These are phyloP conservation scores for Apis laboriosa DNA, from an alignment of 1,140 invertebrate species.

Conservation along the genomic window DNA sequence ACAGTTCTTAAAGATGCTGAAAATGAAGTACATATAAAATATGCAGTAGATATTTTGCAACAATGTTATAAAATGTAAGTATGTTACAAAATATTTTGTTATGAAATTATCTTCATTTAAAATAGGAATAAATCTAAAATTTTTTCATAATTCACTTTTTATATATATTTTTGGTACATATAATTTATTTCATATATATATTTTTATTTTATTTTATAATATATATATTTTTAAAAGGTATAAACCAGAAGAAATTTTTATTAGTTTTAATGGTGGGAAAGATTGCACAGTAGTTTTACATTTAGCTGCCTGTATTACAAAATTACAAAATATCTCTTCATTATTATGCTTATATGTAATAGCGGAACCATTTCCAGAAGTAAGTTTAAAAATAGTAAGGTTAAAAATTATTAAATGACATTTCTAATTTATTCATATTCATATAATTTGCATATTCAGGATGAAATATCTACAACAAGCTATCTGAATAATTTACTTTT, in stretches of 20 bases:
- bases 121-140: too few relatives aligned
- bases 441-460: too few relatives aligned
- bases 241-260: slow-evolving; percentile 87
- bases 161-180: too few relatives aligned
- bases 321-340: slow-evolving; percentile 76
- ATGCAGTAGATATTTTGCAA: slow-evolving; percentile 69
- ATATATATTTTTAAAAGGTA: slow-evolving; percentile 76
- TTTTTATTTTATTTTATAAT: background rate
- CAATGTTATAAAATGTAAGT: slow-evolving; percentile 74
- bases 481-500: too few relatives aligned
- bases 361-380: slow-evolving; percentile 90
- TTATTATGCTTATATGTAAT: slow-evolving; percentile 80
- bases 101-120: too few relatives aligned
- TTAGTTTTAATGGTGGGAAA: slow-evolving; percentile 98
- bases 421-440: background rate
- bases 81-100: background rate
- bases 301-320: slow-evolving; percentile 85
- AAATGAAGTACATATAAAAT: slow-evolving; percentile 63
- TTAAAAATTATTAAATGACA: background rate
- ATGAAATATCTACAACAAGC: too few relatives aligned
- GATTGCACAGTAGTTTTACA: slow-evolving; percentile 96
- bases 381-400: slow-evolving; percentile 34
- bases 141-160: too few relatives aligned
- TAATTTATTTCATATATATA: background rate
- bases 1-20: slow-evolving; percentile 56